These are phyloP conservation scores for pig (Sus scrofa) DNA, from an alignment of 2,113 vertebrate genomes.

Conservation along the genomic window DNA sequence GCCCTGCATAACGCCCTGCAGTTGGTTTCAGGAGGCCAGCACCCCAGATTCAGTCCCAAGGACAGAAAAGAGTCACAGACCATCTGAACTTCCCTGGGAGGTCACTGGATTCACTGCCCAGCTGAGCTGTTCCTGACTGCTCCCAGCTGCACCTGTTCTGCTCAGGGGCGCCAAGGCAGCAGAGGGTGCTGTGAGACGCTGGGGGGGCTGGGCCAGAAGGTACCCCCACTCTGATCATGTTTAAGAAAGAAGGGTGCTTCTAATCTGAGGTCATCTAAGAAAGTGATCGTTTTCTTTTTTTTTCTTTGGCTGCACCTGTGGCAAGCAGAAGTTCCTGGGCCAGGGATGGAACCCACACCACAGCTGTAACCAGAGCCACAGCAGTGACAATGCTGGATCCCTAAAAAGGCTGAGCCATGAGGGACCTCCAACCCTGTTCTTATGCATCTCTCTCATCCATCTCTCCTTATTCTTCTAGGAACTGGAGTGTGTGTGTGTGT, in stretches of 20 bases:
- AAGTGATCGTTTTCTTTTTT: neutral
- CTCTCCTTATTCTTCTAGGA: conserved; percentile 31
- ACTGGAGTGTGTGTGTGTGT: no score
- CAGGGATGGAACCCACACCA: no score
- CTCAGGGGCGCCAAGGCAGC: neutral
- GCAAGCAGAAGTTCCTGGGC: no score
- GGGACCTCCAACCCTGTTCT: neutral
- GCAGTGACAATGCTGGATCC: no score
- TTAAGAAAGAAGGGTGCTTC: neutral
- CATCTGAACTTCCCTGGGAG: neutral
- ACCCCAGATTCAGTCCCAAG: neutral
- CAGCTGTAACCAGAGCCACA: no score
- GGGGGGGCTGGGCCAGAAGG: neutral
- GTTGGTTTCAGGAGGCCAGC: neutral
- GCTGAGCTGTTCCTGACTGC: neutral
- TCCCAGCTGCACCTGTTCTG: neutral
- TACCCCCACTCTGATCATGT: neutral
- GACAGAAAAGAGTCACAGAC: neutral
- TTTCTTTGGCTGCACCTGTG: no score
- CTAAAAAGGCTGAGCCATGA: no score
- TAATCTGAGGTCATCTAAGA: neutral
- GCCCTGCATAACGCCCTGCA: neutral
- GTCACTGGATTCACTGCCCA: neutral
- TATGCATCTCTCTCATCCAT: neutral
- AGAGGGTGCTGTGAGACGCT: neutral